Conservation (phyloP, 2,888 invertebrate species). For the Brenthis hecate region DNA sequence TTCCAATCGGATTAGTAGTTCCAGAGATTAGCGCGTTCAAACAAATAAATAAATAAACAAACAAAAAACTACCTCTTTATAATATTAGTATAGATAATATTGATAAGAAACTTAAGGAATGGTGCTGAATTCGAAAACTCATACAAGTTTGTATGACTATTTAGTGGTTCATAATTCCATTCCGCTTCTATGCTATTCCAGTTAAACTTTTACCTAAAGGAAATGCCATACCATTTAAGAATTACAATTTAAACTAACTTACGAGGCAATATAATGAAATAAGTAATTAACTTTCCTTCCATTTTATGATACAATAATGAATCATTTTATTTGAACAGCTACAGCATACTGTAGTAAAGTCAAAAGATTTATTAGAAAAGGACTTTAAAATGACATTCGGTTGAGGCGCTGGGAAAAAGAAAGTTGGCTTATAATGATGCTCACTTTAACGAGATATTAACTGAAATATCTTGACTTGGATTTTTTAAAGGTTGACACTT, state of each 20-base stretch:
- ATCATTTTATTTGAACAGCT: conserved; percentile 34
- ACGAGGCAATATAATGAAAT: conserved; percentile 2
- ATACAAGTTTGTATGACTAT: no score
- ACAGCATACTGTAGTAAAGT: conserved; percentile 45
- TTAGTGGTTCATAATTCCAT: background rate
- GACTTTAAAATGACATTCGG: conserved; percentile 62
- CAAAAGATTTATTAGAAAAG: conserved; percentile 63
- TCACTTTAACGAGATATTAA: conserved; percentile 63
- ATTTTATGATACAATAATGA: conserved; percentile 29
- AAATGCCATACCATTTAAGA: background rate
- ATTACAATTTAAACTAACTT: background rate
- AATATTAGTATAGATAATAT: no score
- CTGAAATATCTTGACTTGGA: conserved; percentile 61
- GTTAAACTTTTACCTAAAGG: background rate
- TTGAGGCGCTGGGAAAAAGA: conserved; percentile 65
- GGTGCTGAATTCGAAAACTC: no score
- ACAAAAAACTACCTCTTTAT: no score
- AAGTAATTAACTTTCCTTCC: conserved; percentile 27
- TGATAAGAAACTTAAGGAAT: no score
- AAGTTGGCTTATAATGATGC: conserved; percentile 67
- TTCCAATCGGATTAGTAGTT: no score
- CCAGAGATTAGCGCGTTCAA: no score
- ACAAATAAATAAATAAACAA: no score
- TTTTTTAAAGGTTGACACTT: conserved; percentile 45
- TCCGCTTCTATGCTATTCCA: background rate